phyloP scores from a whole-genome alignment of 2,113 vertebrate species.

The Ochotona princeps region DNA sequence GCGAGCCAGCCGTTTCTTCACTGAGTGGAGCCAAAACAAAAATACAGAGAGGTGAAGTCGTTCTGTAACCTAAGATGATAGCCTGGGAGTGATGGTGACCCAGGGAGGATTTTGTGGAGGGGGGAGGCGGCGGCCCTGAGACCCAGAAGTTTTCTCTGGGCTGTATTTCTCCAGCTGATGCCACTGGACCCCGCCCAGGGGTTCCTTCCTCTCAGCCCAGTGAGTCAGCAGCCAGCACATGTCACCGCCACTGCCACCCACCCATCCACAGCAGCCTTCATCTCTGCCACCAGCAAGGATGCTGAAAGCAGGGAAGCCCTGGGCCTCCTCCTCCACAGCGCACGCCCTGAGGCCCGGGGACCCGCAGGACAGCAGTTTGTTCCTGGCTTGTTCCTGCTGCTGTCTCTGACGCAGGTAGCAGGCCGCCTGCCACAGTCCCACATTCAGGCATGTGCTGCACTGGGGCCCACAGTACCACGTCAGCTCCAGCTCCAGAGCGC shows the following conservation, averaged over 20 bases:
- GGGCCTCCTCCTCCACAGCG: background rate
- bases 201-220: background rate
- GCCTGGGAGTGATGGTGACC: background rate
- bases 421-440: conserved; percentile 15
- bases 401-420: background rate
- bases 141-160: background rate
- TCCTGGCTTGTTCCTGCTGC: background rate
- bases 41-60: background rate
- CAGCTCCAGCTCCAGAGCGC: no score
- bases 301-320: background rate
- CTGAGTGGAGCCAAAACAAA: background rate
- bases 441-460: conserved; percentile 3
- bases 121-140: background rate
- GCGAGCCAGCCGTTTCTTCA: background rate
- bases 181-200: background rate
- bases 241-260: no score
- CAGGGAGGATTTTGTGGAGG: background rate
- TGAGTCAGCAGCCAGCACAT: no score
- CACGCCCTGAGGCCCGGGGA: background rate
- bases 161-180: background rate
- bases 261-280: background rate
- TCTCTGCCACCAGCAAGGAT: background rate
- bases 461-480: background rate
- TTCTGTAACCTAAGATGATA: background rate
- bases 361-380: background rate